Evolutionary conservation across 2,888 invertebrate genomes (phyloP), one percentile per base, ranked within the genome.

Genomic region (Acronicta alni): DNA sequence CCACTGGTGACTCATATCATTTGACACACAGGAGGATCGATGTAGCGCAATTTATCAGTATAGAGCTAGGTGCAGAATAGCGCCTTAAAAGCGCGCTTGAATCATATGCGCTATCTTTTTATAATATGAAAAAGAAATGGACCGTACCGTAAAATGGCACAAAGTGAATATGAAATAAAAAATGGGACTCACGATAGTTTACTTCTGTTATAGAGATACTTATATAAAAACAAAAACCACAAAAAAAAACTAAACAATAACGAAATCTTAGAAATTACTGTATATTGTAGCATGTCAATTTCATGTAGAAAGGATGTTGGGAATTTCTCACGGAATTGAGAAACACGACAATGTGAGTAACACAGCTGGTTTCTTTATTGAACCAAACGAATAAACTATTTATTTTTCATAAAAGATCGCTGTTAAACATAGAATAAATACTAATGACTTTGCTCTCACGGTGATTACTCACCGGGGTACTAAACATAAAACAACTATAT

Each of bases 361-460:
- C 20, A 20, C 20, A 20, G 20, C 3, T 20, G 7, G 4, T 23
- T 23, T 1, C 7, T 18, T 20, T 38, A 47, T 23, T 10, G 12
- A 49, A 9, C 23, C 48, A 70, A 55, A 52, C 26, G 17, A 44
- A 37, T 48, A 1, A 38, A 26, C 35, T 14, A 64, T 48, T 47
- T 47, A 30, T 26, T 56, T 45, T 45, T 44, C 18, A 53, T 53
- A 35, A 48, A 65, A 46, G 26, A 30, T 16, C 30, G n/a, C 30
- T 39, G 53, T 61, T 57, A 67, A 67, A 65, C 51, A 56, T 57
- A 55, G 20, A 48, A 59, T 61, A 65, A 49, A 57, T 58, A 66
- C 53, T 69, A 76, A 72, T 52, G 65, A 47, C 60, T 58, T 70
- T 72, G 71, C 75, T 76, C 66, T 80, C 75, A 63, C 58, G 70